Base-by-base conservation (phyloP, 2,888 invertebrate species). In the Drosophila birchii region DNA sequence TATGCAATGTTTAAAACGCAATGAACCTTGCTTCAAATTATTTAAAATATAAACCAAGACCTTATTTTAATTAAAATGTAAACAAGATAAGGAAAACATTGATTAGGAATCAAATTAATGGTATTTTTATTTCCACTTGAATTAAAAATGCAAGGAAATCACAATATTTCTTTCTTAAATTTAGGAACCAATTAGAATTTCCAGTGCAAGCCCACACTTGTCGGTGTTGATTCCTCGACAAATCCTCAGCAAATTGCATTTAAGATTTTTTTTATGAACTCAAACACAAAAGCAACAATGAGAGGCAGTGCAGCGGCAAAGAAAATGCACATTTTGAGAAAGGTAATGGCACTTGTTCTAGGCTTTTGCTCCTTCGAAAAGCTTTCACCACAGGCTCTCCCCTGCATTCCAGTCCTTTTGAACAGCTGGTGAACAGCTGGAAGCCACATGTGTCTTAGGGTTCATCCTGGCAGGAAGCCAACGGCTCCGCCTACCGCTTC, bases 391-490 rank as follows among this genome's bases (percentile, higher is more conserved):
- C 75, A 57, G 18, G 41, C 36, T 26, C 49, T 78, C 79, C 70
- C 57, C 72, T 44, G 7, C 11, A 4, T 75, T 70, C 59, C 76
- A 63, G 53, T 3, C 32, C 16, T 23, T 20, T 38, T 49, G 57
- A 87, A 79, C 89, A 89, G 84, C 89, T 84, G 84, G 83, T 76
- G 76, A 88, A 75, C 73, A 57, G 68, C 68, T 86, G 89, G 89
- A 89, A 88, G 23, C 51, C 70, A 62, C 71, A 76, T 55, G 70
- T 79, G 72, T 6, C 34, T 47, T 54, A 4, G 26, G 60, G 34
- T 87, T 86, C 87, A 89, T 87, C 81, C 58, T 74, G 75, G 63
- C 72, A 75, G 75, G 66, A 64, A 38, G 53, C 73, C 51, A 36
- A n/a, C 78, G 74, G 89, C 86, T 89, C 86, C 86, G 89, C 86